These are phyloP conservation scores for Hippocampus comes DNA, from an alignment of 2,113 vertebrate genomes.

Conservation along the genomic window DNA sequence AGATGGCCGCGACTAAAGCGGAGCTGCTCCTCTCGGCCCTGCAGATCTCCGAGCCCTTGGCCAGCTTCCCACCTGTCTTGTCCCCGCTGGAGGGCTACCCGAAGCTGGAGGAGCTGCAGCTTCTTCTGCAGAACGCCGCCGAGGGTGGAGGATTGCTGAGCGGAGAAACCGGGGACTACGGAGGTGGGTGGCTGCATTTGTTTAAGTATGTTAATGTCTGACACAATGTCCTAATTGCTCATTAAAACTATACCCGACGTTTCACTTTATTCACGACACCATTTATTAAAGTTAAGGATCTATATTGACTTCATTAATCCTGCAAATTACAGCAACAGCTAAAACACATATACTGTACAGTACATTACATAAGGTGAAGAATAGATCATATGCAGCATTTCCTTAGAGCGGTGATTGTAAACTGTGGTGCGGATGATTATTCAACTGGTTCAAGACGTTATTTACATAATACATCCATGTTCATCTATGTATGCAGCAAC, in stretches of 20 bases:
- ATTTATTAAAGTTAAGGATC: too few species aligned
- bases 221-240: background rate
- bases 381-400: too few species aligned
- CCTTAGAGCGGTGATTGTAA: too few species aligned
- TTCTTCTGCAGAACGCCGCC: slow-evolving; percentile 81
- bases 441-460: too few species aligned
- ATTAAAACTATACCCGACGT: background rate
- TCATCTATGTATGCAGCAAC: too few species aligned
- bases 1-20: slow-evolving; percentile 87
- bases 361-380: too few species aligned
- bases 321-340: too few species aligned
- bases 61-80: slow-evolving; percentile 71
- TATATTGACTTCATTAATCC: too few species aligned
- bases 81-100: slow-evolving; percentile 90
- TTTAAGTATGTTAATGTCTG: background rate
- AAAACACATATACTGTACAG: too few species aligned
- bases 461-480: too few species aligned
- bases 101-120: slow-evolving; percentile 88
- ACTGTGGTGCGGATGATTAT: too few species aligned
- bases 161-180: slow-evolving; percentile 79
- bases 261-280: background rate
- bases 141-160: slow-evolving; percentile 77
- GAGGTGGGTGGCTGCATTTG: slow-evolving; percentile 77
- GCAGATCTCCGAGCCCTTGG: slow-evolving; percentile 85
- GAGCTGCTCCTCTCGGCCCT: slow-evolving; percentile 88